Base-by-base conservation (phyloP, 2,113 vertebrate genomes). In the Xenopus borealis region DNA sequence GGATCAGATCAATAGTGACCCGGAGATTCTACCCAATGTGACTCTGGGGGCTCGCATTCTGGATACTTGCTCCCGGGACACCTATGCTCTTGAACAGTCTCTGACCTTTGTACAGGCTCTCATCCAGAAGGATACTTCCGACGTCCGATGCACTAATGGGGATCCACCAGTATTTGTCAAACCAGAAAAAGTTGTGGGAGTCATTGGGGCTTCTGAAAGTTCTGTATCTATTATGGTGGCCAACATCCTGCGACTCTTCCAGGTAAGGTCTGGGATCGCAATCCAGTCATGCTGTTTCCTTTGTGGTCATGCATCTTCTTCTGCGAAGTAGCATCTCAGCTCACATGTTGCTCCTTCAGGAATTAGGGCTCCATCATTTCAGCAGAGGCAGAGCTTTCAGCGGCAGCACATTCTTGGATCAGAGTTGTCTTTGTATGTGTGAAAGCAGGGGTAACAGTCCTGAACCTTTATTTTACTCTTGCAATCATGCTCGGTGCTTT, bases 141-240 rank as follows among this genome's bases (percentile, higher is more conserved):
- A 98, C 76, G 96, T 97, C 72, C 79, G 96, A 80, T 98, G 96
- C 87, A 97, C 96, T 80, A 98, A 94, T 83, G 96, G 96, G 33
- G 95, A 97, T 75, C 94, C 96, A 16, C 95, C 95, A 0, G 92
- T 97, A 46, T 97, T 97, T 64, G 95, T 96, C 71, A 94, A 93
- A 82, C 95, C 95, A 0, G 96, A 98, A 84, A 95, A 95, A 87
- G 95, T 98, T 82, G 92, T 97, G 10, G 96, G 96, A 44, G 96
- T 98, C 71, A 90, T 98, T 19, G 95, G 96, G 61, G 95, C 96
- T 12, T 95, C 96, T 1, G 94, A 94, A 53, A 98, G 96, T 88
- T 95, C 95, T 0, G 96, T 97, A 81, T 98, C 96, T 86, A 96
- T 97, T 81, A 96, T 98, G 96, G 96, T 98, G 83, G 96, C 96